Base-by-base conservation (phyloP, 1,140 invertebrate species). In the Drosophila kepulauana region DNA sequence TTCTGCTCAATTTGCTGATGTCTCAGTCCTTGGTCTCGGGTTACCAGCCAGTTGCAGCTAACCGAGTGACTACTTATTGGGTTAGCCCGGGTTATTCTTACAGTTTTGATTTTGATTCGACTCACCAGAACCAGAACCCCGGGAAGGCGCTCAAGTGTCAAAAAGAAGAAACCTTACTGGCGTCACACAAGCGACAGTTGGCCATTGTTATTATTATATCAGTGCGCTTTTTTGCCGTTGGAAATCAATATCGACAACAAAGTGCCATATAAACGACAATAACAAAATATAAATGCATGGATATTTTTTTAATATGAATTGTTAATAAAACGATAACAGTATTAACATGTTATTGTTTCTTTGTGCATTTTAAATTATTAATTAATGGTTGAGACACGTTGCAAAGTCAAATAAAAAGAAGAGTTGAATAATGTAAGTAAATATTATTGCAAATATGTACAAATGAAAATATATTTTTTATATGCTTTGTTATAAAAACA, bases 1-100 rank as follows among this genome's bases (percentile, higher is more conserved):
- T 91, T 91, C 81, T 91, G 89, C 84, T 91, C 89, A 91, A 91
- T 91, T 91, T 85, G 85, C 67, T 88, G 52, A 75, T 73, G 80
- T 87, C 80, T 88, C 73, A 71, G 54, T 38, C 49, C 54, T 69
- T 13, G 51, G 76, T 64, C 57, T 88, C 65, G 66, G 57, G 78
- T 88, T 88, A 85, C 85, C 20, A 25, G 20, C 20, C 20, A 82
- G 49, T 80, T 82, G 82, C 79, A 88, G 70, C 78, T 85, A 69
- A 84, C 75, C 75, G 71, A 75, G 51, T 72, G 74, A 75, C 72
- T 81, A 72, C 82, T 74, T 81, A 57, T 81, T 87, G 79, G 78
- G 46, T 72, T 70, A 59, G 64, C 70, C 71, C 67, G 75, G 49
- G 63, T 48, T 52, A 63, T 38, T 52, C 46, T 59, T 52, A 41